These are phyloP conservation scores for Sebastes baramenuke DNA, from an alignment of 2,797 vertebrate genomes.

Conservation along the genomic window DNA sequence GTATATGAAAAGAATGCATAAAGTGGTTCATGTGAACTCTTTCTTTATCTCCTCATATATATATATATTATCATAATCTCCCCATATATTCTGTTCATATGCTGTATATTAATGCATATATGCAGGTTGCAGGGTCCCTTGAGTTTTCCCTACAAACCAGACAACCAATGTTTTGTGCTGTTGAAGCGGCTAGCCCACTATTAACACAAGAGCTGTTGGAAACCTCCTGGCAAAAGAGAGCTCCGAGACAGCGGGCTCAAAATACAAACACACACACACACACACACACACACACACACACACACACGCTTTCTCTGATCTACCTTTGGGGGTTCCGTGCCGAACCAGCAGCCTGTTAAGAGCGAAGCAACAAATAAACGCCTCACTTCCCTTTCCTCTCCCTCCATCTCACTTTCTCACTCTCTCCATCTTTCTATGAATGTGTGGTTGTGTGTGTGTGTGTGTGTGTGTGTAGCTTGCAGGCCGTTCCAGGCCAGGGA, in stretches of 20 bases:
- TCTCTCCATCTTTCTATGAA: conserved; percentile 42
- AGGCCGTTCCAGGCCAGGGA: conserved; percentile 69
- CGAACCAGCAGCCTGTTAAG: conserved; percentile 69
- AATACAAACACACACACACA: background rate
- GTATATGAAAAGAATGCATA: background rate
- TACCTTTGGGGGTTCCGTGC: conserved; percentile 76
- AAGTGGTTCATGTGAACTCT: background rate
- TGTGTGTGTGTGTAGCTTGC: conserved; percentile 46
- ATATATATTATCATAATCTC: background rate
- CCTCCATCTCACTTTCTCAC: conserved; percentile 58
- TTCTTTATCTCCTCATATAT: background rate
- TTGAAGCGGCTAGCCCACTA: conserved; percentile 30
- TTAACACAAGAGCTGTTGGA: conserved; percentile 66
- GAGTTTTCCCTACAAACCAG: conserved; percentile 39
- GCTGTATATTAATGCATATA: conserved; percentile 6
- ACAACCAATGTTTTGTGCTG: conserved; percentile 39
- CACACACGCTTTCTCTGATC: conserved; percentile 60
- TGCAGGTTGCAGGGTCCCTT: conserved; percentile 26
- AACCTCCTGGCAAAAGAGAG: conserved; percentile 70
- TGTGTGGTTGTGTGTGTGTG: conserved; percentile 18
- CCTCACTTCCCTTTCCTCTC: conserved; percentile 73
- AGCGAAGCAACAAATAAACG: conserved; percentile 79
- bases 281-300: background rate
- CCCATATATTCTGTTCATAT: background rate
- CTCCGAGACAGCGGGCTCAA: conserved; percentile 32